Conservation (phyloP, 2,113 vertebrate genomes). For the Petrocephalus microphthalmus region DNA sequence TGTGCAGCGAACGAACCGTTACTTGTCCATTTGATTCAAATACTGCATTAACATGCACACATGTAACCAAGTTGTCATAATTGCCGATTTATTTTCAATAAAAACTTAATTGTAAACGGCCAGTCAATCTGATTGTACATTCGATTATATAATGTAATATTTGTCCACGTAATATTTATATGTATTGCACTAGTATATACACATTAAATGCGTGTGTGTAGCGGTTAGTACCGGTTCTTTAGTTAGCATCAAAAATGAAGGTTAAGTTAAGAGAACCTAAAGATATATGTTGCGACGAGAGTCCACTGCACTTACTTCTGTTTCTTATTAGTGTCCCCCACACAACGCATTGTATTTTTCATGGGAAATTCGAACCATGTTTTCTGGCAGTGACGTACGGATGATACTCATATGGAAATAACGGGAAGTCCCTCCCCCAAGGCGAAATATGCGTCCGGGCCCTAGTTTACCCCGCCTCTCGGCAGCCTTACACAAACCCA, state of each 20-base stretch:
- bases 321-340: neutral
- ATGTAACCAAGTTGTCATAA: neutral
- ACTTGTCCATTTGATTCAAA: neutral
- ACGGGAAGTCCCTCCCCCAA: constrained; percentile 51
- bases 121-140: neutral
- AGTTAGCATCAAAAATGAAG: neutral
- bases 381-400: constrained; percentile 31
- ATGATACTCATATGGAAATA: constrained; percentile 20
- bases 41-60: neutral
- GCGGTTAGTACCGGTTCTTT: neutral
- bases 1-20: neutral
- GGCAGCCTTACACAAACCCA: neutral
- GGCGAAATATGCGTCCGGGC: neutral
- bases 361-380: constrained; percentile 37
- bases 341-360: constrained; percentile 21
- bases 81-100: neutral
- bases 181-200: neutral
- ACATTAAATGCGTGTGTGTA: neutral
- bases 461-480: neutral
- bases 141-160: neutral
- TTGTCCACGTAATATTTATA: neutral
- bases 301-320: neutral
- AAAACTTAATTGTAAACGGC: neutral
- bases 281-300: neutral
- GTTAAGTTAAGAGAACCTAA: neutral